phyloP scores from a whole-genome alignment of 2,113 vertebrate species.

The Austrofundulus limnaeus region DNA sequence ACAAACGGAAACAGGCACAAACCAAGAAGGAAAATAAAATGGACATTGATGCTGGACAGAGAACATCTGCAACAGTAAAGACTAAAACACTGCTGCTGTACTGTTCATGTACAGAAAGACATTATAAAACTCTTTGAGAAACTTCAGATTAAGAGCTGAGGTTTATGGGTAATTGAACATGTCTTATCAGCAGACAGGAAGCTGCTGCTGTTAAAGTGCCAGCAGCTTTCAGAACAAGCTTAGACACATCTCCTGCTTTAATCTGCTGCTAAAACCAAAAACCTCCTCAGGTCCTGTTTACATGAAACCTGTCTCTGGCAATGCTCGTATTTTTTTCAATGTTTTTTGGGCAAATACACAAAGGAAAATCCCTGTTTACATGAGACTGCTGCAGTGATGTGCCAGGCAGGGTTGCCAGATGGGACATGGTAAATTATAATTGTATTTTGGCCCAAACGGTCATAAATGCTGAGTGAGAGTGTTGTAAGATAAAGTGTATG shows the following conservation, averaged over 20 bases:
- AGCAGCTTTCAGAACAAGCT: neutral
- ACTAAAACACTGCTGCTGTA: neutral
- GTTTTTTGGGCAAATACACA: no score
- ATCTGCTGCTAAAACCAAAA: neutral
- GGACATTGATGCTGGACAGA: accelerated
- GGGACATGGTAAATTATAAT: no score
- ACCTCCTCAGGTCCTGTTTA: no score
- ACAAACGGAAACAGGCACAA: neutral
- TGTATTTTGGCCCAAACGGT: no score
- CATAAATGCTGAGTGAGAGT: no score
- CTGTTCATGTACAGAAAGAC: neutral
- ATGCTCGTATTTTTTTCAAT: no score
- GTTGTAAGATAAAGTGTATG: no score
- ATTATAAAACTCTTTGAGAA: neutral
- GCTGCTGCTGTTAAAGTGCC: neutral
- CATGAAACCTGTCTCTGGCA: no score
- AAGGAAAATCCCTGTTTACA: no score
- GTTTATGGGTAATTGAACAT: neutral
- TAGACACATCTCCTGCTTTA: neutral
- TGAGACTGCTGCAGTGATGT: no score
- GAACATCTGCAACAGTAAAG: neutral
- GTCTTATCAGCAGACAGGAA: neutral
- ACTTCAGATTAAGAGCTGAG: neutral
- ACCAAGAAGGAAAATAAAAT: neutral
- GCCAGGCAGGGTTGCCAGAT: no score